A percentile compares a stretch with the other conserved stretches of the same genome.
These are phyloP conservation scores for Eulacestoma nigropectus DNA, from an alignment of 2,113 vertebrate genomes.

Conservation along the genomic window DNA sequence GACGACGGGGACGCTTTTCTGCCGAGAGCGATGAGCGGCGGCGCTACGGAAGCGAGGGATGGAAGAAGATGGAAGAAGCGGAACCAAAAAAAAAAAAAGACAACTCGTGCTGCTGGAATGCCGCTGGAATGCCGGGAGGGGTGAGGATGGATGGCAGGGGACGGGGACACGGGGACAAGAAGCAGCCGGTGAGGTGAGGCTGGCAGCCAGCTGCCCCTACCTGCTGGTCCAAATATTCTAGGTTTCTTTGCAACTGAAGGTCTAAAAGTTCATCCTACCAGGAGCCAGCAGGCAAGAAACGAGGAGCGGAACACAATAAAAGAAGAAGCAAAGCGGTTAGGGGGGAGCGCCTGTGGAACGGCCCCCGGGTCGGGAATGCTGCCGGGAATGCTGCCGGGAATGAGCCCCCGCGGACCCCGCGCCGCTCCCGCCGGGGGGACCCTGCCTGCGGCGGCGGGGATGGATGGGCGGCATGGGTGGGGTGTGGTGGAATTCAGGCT, in stretches of 20 bases:
- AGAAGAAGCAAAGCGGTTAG: slow-evolving; percentile 80
- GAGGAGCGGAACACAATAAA: slow-evolving; percentile 71
- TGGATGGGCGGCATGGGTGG: slow-evolving; percentile 21
- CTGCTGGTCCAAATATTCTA: slow-evolving; percentile 98
- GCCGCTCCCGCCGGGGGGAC: neutral
- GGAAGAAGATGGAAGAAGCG: slow-evolving; percentile 11
- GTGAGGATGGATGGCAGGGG: slow-evolving; percentile 32
- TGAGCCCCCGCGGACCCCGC: neutral
- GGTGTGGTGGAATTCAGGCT: neutral
- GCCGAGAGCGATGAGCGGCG: neutral
- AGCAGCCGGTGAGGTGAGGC: slow-evolving; percentile 23
- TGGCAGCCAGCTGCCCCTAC: slow-evolving; percentile 81
- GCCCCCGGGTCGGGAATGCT: neutral
- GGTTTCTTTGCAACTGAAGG: slow-evolving; percentile 96
- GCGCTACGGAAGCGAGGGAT: neutral
- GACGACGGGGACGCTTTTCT: neutral
- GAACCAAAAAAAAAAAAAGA: neutral
- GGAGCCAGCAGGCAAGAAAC: slow-evolving; percentile 75
- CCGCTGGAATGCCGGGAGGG: slow-evolving; percentile 17
- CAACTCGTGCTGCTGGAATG: neutral
- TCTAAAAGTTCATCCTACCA: slow-evolving; percentile 97
- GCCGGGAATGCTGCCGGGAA: neutral
- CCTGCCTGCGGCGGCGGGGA: neutral
- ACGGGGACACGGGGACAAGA: neutral
- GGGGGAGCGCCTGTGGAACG: slow-evolving; percentile 59